Base-by-base conservation (phyloP, 2,113 vertebrate genomes). In the Phrynosoma platyrhinos region DNA sequence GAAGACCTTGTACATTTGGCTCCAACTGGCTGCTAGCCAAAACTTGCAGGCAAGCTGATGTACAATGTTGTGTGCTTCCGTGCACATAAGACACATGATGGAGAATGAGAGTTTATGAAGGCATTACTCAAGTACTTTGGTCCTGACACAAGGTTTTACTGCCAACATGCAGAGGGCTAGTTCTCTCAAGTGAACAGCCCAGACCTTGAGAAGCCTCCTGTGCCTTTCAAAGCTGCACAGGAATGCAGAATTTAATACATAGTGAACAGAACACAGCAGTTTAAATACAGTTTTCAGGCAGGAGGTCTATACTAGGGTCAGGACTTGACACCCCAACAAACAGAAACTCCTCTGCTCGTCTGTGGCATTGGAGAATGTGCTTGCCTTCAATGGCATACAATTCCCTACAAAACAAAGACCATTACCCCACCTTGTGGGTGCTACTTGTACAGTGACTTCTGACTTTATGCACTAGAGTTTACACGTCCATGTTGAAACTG, bases 11-110 rank as follows among this genome's bases (percentile, higher is more conserved):
- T 91, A 10, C 86, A 85, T 93, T 86, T 94, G 91, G 84, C 92
- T 92, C 79, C 79, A n/a, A 89, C 79, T 92, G 95, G 93, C 80
- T 75, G 90, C 25, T 71, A 84, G 79, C 47, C 58, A 58, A 74
- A 88, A 88, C 82, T 30, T 62, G 75, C 71, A 87, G 90, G 86
- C 79, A 86, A 27, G 14, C 76, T 53, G 89, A 89, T 89, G 76
- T 84, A 66, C 58, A 62, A 16, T 4, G 14, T 69, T 3, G 90
- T 84, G 77, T 6, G 88, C 13, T 25, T 30, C 25, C 5, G 14
- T 13, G 83, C 42, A 82, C 88, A 10, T 6, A 92, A 78, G 69
- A 91, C 47, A 77, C 6, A 89, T 1, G 0, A 12, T 66, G 78
- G 69, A 85, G 78, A 23, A 42, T 85, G 21, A 75, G 20, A 13